Conservation (phyloP, 23 tunicate genomes). For the Oikopleura vanhoeffeni region DNA sequence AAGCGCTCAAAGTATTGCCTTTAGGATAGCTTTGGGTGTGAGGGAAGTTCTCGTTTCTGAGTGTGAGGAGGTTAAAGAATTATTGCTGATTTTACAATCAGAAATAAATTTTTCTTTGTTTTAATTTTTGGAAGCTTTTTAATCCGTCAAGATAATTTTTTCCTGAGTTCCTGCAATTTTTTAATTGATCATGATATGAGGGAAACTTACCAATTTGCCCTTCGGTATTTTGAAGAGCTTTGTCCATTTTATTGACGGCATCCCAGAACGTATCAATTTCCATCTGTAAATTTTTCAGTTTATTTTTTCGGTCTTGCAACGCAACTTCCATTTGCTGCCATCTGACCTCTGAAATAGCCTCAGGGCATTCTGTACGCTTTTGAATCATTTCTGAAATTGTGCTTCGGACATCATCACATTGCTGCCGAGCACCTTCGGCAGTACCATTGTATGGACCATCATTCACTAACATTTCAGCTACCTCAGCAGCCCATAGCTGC, state of each 20-base stretch:
- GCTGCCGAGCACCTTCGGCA: neutral
- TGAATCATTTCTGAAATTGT: slow-evolving; percentile 7
- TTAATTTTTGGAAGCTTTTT: too few species aligned
- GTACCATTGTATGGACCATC: neutral
- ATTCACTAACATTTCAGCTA: neutral
- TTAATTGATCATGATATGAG: too few species aligned
- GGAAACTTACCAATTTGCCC: too few species aligned
- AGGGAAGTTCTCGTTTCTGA: too few species aligned
- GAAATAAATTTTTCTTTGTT: too few species aligned
- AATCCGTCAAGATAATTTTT: too few species aligned
- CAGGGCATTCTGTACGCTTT: neutral
- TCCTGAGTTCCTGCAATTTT: too few species aligned
- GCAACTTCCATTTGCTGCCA: slow-evolving; percentile 11
- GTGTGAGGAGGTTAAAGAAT: too few species aligned
- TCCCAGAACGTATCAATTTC: slow-evolving; percentile 9
- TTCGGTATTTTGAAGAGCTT: neutral
- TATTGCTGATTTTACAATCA: too few species aligned
- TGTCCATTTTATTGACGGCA: slow-evolving; percentile 13
- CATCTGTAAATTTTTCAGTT: neutral
- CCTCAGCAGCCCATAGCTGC: slow-evolving; percentile 8
- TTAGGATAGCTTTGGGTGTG: too few species aligned
- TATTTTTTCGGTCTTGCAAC: neutral
- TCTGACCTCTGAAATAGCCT: neutral
- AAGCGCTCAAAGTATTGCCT: too few species aligned
- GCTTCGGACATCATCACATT: neutral